Conservation (phyloP, 2,888 invertebrate species). For the Hedya salicella region DNA sequence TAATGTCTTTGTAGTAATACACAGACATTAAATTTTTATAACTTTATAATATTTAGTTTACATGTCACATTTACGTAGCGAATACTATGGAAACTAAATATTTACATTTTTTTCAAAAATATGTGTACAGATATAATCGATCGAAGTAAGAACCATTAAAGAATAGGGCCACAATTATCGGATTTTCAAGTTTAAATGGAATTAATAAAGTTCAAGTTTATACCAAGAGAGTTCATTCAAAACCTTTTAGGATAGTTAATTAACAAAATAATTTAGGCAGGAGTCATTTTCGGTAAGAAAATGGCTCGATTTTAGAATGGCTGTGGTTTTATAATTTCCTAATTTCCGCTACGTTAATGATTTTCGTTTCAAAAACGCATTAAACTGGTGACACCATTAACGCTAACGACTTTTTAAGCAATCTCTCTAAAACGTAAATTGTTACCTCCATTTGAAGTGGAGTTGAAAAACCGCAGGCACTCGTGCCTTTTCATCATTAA, state of each 20-base stretch:
- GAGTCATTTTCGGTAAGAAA: not conserved
- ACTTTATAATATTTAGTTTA: too few relatives aligned
- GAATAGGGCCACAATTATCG: not conserved
- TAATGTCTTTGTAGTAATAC: too few relatives aligned
- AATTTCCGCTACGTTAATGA: constrained; percentile 35
- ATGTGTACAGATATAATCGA: too few relatives aligned
- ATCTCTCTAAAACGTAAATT: constrained; percentile 39
- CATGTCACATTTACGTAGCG: too few relatives aligned
- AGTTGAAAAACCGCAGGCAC: constrained; percentile 37
- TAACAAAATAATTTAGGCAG: not conserved
- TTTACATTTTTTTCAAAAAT: too few relatives aligned
- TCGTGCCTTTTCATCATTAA: constrained; percentile 40
- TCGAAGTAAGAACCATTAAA: too few relatives aligned
- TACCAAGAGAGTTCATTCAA: not conserved
- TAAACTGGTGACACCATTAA: constrained; percentile 40
- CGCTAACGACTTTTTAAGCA: constrained; percentile 43
- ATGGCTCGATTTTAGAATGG: constrained; percentile 11
- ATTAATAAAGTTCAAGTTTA: too few relatives aligned
- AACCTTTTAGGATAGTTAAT: not conserved
- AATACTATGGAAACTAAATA: too few relatives aligned
- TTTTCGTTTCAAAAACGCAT: constrained; percentile 37
- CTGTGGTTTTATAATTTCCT: constrained; percentile 25
- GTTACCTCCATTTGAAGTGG: constrained; percentile 41
- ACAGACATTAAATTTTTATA: too few relatives aligned
- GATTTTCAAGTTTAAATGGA: too few relatives aligned